Evolutionary conservation across 37 sponge, comb jelly and placozoan species (phyloP), one percentile per base, ranked within the genome.

Genomic region (Oscarella lobularis): DNA sequence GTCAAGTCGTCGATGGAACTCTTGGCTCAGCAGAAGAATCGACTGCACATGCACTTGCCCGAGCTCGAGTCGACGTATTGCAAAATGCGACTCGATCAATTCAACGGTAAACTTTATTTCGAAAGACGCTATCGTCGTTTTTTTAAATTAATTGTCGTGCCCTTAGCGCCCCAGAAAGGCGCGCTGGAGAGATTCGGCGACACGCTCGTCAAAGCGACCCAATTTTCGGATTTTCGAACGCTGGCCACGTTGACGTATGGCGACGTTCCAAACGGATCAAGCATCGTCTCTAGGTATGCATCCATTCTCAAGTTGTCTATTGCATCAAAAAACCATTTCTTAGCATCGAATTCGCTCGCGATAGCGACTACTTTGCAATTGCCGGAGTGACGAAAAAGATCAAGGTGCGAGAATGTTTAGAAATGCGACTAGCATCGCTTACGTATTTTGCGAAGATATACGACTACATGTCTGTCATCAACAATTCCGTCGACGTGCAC

Each of bases 301-400:
- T 48, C 60, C 60, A 48, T 27, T 48, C 9, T 20, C 20, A 48
- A 48, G 60, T 48, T 48, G 20, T 20, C 20, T 48, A 20, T 48
- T 48, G 60, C 20, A 20, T 20, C 60, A 48, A 27, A 48, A 9
- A 20, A 48, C 60, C n/a, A n/a, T n/a, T n/a, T n/a, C n/a, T n/a
- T n/a, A 91, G 92, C 40, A 88, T 92, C 36, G 92, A 92, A 76
- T 92, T 92, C 84, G 85, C 85, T 71, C 67, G 36, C 39, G 93
- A 92, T 73, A 76, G 79, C 2, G 84, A 86, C 30, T 68, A 80
- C 32, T 89, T 92, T 85, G 93, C 93, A 35, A 87, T 92, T 27
- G 93, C 77, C 35, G 93, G 93, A 73, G 93, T 92, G 33, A 89
- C 93, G 36, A 85, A 83, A 67, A 85, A 89, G 55, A 83, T 92